Evolutionary conservation across 2,797 vertebrate genomes (phyloP).

Genomic region (Danio choprae): DNA sequence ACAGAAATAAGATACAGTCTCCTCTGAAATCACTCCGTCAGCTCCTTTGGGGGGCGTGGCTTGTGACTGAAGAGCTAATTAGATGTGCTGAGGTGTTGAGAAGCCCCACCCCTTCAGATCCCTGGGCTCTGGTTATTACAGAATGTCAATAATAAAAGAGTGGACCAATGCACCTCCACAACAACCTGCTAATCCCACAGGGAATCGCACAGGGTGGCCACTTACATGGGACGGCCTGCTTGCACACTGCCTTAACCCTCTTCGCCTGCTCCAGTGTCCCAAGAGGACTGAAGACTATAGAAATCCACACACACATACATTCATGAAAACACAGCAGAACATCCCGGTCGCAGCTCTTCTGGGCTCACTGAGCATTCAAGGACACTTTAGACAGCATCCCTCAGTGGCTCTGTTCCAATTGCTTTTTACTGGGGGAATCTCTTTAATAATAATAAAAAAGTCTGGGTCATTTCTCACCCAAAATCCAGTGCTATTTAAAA

Average conservation of each 20-base stretch:
- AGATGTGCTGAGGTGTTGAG: constrained; percentile 71
- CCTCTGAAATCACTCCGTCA: constrained; percentile 48
- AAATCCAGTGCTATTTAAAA: constrained; percentile 9
- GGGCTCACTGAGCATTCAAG: constrained; percentile 51
- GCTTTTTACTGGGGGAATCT: not conserved
- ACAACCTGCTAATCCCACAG: constrained; percentile 82
- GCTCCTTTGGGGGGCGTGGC: constrained; percentile 64
- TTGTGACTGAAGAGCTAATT: constrained; percentile 71
- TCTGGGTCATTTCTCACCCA: too few species aligned
- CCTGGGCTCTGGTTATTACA: constrained; percentile 68
- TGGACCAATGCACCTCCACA: constrained; percentile 67
- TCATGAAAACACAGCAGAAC: constrained; percentile 8
- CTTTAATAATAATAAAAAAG: not conserved
- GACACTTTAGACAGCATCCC: constrained; percentile 15
- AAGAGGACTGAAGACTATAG: constrained; percentile 38
- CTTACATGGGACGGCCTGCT: constrained; percentile 66
- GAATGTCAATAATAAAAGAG: constrained; percentile 78
- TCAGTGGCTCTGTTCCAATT: constrained; percentile 17
- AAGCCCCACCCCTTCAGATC: constrained; percentile 57
- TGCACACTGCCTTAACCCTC: constrained; percentile 45
- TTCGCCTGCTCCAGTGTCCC: constrained; percentile 59
- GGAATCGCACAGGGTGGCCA: constrained; percentile 55
- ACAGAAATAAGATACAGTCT: constrained; percentile 28
- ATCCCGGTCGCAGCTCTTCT: constrained; percentile 12
- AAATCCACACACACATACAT: constrained; percentile 42